Base-by-base conservation (phyloP, 2,113 vertebrate genomes). In the Alexandromys fortis region DNA sequence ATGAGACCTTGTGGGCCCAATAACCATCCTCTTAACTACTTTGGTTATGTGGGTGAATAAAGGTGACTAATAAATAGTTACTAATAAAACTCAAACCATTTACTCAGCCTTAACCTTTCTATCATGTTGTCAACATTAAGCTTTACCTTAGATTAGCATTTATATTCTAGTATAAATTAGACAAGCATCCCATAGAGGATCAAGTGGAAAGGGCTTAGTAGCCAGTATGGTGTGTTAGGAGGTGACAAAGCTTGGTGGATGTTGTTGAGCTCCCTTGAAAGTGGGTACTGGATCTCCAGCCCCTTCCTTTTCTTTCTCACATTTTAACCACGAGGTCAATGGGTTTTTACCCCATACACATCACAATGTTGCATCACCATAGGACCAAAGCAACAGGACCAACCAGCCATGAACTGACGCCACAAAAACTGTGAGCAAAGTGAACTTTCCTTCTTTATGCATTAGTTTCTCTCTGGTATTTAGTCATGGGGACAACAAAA, bases 131-230 rank as follows among this genome's bases (percentile, higher is more conserved):
- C 38, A 92, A 68, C 45, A 68, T 28, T 82, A 49, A 82, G 52
- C 77, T 96, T 52, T 88, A 52, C 14, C 38, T 86, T 89, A 76
- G 19, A 89, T 38, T 86, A 81, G 90, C 65, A 30, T 91, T 70
- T 95, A 30, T 67, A 33, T 76, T 67, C 3, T 63, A 26, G 7
- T 93, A 33, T 38, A 49, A 63, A 65, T 65, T 89, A 78, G 45
- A 83, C 16, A 82, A n/a, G 7, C 38, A 12, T 5, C 5, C 24
- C 35, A 1, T 16, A 49, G 35, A 35, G 67, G 7, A 42, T 33
- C 11, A 22, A 22, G 11, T 49, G 38, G 65, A 30, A 73, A 93
- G n/a, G 52, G 16, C 30, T 26, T 63, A 33, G 7, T 63, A 67
- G 7, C 13, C 30, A 72, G 4, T 33, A 73, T 30, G 4, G 12